Evolutionary conservation across 2,113 vertebrate species (phyloP).

Genomic region (Gavialis gangeticus): DNA sequence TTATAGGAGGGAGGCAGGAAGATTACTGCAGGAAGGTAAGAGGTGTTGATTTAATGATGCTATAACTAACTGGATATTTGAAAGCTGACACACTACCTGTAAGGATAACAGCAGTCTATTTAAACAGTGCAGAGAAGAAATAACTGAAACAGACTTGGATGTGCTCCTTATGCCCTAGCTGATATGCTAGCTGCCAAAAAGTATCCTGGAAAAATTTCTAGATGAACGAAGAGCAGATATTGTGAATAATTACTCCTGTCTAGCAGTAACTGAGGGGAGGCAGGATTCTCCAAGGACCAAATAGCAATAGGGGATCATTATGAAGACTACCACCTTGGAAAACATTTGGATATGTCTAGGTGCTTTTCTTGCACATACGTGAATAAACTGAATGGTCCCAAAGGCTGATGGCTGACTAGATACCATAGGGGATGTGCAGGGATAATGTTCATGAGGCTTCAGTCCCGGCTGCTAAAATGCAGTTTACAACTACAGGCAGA

Average conservation of each 20-base stretch:
- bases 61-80: background rate
- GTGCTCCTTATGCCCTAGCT: background rate
- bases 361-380: fast-evolving
- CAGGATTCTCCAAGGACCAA: background rate
- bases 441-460: background rate
- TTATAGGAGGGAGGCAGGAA: background rate
- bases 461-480: fast-evolving
- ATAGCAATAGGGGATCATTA: fast-evolving
- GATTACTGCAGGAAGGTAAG: conserved; percentile 8
- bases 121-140: background rate
- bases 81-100: background rate
- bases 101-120: conserved; percentile 1
- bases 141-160: background rate
- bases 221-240: background rate
- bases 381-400: fast-evolving
- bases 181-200: background rate
- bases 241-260: background rate
- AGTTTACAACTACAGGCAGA: background rate
- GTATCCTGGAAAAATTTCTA: background rate
- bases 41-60: conserved; percentile 34
- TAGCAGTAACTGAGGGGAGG: background rate
- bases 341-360: fast-evolving
- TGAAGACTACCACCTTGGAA: background rate
- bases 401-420: background rate
- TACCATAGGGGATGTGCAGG: fast-evolving